Conservation (phyloP, 2,797 vertebrate species). For the Myripristis murdjan region DNA sequence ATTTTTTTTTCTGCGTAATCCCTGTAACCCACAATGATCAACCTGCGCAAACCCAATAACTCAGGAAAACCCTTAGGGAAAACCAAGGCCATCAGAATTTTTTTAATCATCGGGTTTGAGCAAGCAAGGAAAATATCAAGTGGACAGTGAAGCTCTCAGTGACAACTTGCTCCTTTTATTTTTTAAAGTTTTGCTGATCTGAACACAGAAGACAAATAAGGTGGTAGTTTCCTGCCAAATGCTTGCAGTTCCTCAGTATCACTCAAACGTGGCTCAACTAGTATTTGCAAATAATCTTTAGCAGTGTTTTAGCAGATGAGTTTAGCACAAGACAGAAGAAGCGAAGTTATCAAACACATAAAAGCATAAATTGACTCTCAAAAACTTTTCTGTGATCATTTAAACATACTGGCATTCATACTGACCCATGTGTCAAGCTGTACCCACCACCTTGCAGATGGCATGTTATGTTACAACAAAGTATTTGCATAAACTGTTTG, state of each 20-base stretch:
- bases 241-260: conserved; percentile 7
- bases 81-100: conserved; percentile 3
- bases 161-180: background rate
- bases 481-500: conserved; percentile 8
- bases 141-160: background rate
- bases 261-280: conserved; percentile 10
- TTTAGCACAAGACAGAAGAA: conserved; percentile 6
- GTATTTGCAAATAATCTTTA: conserved; percentile 13
- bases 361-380: conserved; percentile 2
- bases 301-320: background rate
- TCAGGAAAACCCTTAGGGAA: background rate
- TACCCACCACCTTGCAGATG: background rate
- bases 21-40: conserved; percentile 16
- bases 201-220: conserved; percentile 15
- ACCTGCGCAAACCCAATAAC: conserved; percentile 2
- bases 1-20: background rate
- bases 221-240: conserved; percentile 4
- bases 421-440: background rate
- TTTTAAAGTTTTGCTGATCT: conserved; percentile 11
- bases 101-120: conserved; percentile 1
- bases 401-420: background rate
- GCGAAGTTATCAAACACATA: background rate
- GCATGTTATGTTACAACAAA: background rate
- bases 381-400: background rate
- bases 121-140: background rate